Evolutionary conservation across 2,888 invertebrate genomes (phyloP).

Genomic region (Aphidius colemani): DNA sequence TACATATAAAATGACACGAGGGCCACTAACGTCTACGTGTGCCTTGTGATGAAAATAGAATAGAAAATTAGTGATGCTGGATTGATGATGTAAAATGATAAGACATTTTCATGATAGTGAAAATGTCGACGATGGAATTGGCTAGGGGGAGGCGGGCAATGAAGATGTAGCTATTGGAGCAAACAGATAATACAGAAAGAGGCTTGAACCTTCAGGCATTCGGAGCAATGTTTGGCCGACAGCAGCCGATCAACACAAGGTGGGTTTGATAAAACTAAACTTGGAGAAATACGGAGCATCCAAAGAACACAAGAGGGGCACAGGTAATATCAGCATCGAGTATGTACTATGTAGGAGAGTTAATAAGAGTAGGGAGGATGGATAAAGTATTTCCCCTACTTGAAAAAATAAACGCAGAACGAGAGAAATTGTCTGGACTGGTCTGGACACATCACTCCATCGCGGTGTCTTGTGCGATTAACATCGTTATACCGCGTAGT

Average conservation of each 20-base stretch:
- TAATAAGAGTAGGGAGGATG: constrained; percentile 34
- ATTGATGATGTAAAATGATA: not conserved
- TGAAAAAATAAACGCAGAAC: constrained; percentile 35
- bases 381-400: constrained; percentile 43
- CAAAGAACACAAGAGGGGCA: constrained; percentile 11
- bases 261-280: constrained; percentile 1
- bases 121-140: not conserved
- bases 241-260: constrained; percentile 7
- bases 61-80: not conserved
- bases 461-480: constrained; percentile 39
- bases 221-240: constrained; percentile 1
- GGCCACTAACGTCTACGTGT: no score
- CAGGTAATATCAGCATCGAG: not conserved
- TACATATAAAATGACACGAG: no score
- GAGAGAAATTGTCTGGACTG: constrained; percentile 50
- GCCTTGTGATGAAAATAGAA: not conserved
- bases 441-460: constrained; percentile 44
- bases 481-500: constrained; percentile 22
- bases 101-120: not conserved
- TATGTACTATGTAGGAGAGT: constrained; percentile 14
- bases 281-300: constrained; percentile 16
- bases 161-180: no score
- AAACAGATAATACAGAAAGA: constrained; percentile 13
- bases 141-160: no score
- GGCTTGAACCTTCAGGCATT: constrained; percentile 26